Conservation (phyloP, 2,888 invertebrate species). For the Drosophila paranaensis region DNA sequence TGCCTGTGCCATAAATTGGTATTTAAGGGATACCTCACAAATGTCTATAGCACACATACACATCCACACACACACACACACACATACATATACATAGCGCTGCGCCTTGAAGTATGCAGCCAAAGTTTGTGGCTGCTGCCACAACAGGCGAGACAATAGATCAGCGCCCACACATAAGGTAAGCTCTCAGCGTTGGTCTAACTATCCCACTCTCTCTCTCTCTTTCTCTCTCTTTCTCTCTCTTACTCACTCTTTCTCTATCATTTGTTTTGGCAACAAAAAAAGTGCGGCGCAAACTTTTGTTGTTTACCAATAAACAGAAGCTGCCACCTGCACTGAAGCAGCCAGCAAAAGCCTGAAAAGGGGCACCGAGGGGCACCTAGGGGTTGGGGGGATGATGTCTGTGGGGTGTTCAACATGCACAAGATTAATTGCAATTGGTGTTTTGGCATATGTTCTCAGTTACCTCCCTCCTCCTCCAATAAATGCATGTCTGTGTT, state of each 20-base stretch:
- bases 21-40: conserved; percentile 83
- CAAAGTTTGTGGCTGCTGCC: conserved; percentile 64
- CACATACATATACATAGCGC: conserved; percentile 5
- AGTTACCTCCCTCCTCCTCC: neutral
- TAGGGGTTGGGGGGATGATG: no score
- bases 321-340: conserved; percentile 55
- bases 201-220: neutral
- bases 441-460: conserved; percentile 81
- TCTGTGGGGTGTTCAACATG: conserved; percentile 51
- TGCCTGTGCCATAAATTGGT: conserved; percentile 84
- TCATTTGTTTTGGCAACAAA: conserved; percentile 8
- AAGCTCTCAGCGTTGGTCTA: conserved; percentile 15
- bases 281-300: conserved; percentile 58
- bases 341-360: conserved; percentile 3
- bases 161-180: conserved; percentile 51
- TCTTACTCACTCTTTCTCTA: neutral
- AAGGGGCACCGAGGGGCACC: no score
- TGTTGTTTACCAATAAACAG: conserved; percentile 68
- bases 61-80: conserved; percentile 10
- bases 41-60: conserved; percentile 66
- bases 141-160: conserved; percentile 70
- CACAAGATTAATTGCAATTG: conserved; percentile 82
- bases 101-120: conserved; percentile 67
- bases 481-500: conserved; percentile 5
- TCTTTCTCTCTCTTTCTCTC: neutral